These are phyloP conservation scores for Halictus rubicundus DNA, from an alignment of 1,140 invertebrate genomes.

Conservation along the genomic window DNA sequence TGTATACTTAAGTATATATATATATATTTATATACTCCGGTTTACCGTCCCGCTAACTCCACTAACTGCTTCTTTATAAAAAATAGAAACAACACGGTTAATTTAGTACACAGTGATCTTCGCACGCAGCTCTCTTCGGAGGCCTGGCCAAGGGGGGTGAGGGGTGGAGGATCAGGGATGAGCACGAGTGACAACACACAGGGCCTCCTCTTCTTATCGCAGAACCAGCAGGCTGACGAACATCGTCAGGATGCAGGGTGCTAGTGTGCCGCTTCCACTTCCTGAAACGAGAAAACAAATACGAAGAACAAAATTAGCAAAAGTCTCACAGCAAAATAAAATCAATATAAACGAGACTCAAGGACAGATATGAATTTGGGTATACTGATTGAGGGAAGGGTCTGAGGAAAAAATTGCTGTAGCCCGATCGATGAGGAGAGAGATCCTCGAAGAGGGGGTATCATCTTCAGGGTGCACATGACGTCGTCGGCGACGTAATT, in stretches of 20 bases:
- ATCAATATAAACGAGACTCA: not conserved
- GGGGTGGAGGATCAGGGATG: constrained; percentile 19
- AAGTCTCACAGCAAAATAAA: not conserved
- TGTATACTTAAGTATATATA: constrained; percentile 37
- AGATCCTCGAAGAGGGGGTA: not conserved
- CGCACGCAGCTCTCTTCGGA: constrained; percentile 15
- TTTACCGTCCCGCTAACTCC: constrained; percentile 47
- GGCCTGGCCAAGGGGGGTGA: constrained; percentile 9
- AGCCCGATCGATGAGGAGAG: no score
- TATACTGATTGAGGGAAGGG: no score
- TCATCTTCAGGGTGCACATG: not conserved
- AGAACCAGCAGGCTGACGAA: constrained; percentile 48
- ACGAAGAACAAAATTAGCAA: no score
- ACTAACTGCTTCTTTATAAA: constrained; percentile 69
- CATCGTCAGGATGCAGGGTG: constrained; percentile 46
- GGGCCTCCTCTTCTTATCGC: constrained; percentile 50
- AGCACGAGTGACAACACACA: constrained; percentile 34
- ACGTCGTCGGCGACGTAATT: constrained; percentile 2
- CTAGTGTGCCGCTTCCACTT: constrained; percentile 37
- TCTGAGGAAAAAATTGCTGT: no score
- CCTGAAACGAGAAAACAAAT: constrained; percentile 44
- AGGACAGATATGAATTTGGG: not conserved
- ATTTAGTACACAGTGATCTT: constrained; percentile 57
- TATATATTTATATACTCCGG: constrained; percentile 1
- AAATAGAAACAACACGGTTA: constrained; percentile 70